These are phyloP conservation scores for Oreonectes daqikongensis DNA, from an alignment of 2,797 vertebrate genomes.

Conservation along the genomic window DNA sequence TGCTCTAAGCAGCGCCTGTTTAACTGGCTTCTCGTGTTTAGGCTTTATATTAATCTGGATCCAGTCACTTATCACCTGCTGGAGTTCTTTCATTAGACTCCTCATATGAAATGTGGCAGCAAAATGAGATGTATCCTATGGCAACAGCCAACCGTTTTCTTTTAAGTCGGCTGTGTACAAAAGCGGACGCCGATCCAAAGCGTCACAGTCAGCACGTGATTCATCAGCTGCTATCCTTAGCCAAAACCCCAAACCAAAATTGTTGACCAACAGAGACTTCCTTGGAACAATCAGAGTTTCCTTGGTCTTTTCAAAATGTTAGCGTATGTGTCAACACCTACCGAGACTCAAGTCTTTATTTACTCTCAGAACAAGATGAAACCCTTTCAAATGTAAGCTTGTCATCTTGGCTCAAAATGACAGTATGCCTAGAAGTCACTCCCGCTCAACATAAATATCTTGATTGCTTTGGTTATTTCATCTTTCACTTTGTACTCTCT, in stretches of 20 bases:
- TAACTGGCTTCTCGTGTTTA: conserved; percentile 26
- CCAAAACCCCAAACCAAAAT: conserved; percentile 50
- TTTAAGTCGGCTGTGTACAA: conserved; percentile 20
- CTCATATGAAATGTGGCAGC: conserved; percentile 80
- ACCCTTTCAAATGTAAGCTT: conserved; percentile 19
- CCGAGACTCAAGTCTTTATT: conserved; percentile 27
- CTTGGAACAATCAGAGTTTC: conserved; percentile 47
- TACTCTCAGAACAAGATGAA: conserved; percentile 18
- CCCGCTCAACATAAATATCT: conserved; percentile 27
- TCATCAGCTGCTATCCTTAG: conserved; percentile 42
- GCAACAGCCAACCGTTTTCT: conserved; percentile 73
- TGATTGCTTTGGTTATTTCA: conserved; percentile 23
- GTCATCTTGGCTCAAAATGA: conserved; percentile 37
- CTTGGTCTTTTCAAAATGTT: conserved; percentile 37
- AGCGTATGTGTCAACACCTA: conserved; percentile 38
- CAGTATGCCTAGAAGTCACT: conserved; percentile 10
- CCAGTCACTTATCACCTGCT: conserved; percentile 69
- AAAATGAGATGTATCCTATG: conserved; percentile 80
- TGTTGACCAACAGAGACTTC: conserved; percentile 46
- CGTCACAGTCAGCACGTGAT: conserved; percentile 11
- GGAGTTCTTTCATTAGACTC: conserved; percentile 76
- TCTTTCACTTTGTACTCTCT: conserved; percentile 1
- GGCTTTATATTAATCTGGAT: conserved; percentile 51
- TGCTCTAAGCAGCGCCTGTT: conserved; percentile 62
- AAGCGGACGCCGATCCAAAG: background rate